A percentile compares a stretch with the other conserved stretches of the same genome.
Evolutionary conservation across 1,140 invertebrate genomes (phyloP).

Genomic region (Pissodes strobi): DNA sequence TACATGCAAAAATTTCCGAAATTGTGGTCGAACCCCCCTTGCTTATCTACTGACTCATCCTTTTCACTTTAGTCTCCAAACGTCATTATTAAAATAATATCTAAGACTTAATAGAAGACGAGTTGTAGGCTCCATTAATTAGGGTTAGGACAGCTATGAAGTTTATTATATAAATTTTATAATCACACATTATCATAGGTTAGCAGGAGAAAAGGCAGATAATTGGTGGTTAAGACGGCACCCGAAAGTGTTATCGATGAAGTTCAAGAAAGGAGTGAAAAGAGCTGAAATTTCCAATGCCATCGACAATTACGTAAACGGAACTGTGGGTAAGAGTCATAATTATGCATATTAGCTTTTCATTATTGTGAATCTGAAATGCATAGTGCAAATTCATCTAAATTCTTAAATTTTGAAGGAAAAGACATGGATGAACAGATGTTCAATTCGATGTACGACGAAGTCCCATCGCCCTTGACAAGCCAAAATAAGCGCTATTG

Average conservation of each 20-base stretch:
- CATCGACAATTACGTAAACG: slow-evolving; percentile 94
- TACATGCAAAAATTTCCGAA: too few relatives aligned
- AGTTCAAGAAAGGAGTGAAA: slow-evolving; percentile 88
- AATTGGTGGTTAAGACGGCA: slow-evolving; percentile 98
- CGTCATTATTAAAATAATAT: too few relatives aligned
- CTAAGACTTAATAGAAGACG: too few relatives aligned
- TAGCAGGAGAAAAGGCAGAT: slow-evolving; percentile 97
- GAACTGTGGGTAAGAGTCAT: slow-evolving; percentile 73
- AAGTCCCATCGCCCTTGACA: slow-evolving; percentile 70
- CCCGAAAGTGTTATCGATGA: slow-evolving; percentile 82
- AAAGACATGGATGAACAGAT: slow-evolving; percentile 70
- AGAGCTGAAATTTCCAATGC: slow-evolving; percentile 94
- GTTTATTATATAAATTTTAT: not conserved
- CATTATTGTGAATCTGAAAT: too few relatives aligned
- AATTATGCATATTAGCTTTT: not conserved
- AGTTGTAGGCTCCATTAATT: too few relatives aligned
- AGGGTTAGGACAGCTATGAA: too few relatives aligned
- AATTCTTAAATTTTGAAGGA: slow-evolving; percentile 53
- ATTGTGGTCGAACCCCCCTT: too few relatives aligned
- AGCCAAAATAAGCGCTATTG: slow-evolving; percentile 77
- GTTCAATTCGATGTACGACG: slow-evolving; percentile 77
- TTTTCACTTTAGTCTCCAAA: too few relatives aligned
- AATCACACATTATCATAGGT: slow-evolving; percentile 38
- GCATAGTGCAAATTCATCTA: too few relatives aligned
- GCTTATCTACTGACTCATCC: too few relatives aligned